A percentile compares a stretch with the other conserved stretches of the same genome.
Conservation (phyloP, 2,797 vertebrate species). For the Chaunax sp. region DNA sequence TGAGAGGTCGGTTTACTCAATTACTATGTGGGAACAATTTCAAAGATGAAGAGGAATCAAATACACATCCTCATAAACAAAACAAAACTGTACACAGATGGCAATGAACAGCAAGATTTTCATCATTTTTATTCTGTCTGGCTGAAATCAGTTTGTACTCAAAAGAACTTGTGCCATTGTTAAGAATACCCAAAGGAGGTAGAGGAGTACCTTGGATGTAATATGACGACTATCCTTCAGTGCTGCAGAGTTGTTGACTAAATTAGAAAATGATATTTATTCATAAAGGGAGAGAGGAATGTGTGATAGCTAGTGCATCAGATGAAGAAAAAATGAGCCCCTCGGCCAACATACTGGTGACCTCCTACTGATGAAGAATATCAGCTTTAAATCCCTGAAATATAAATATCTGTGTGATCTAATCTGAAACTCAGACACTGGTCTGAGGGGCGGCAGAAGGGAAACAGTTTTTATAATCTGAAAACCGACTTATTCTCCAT, state of each 20-base stretch:
- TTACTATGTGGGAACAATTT: slow-evolving; percentile 43
- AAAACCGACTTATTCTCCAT: slow-evolving; percentile 40
- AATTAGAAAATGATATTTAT: slow-evolving; percentile 67
- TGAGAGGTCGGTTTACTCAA: slow-evolving; percentile 32
- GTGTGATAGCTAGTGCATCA: slow-evolving; percentile 45
- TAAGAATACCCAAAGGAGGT: slow-evolving; percentile 44
- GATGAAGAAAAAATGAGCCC: slow-evolving; percentile 42
- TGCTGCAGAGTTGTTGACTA: slow-evolving; percentile 59
- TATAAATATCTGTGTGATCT: slow-evolving; percentile 70
- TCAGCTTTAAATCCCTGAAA: slow-evolving; percentile 58
- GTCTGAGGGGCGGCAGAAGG: slow-evolving; percentile 34
- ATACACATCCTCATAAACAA: slow-evolving; percentile 38
- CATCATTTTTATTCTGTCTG: slow-evolving; percentile 44
- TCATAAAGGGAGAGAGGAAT: slow-evolving; percentile 27
- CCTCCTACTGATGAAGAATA: slow-evolving; percentile 48
- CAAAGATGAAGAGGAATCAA: slow-evolving; percentile 38
- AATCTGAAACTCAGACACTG: slow-evolving; percentile 60
- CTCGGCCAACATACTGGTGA: slow-evolving; percentile 42
- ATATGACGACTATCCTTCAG: slow-evolving; percentile 50
- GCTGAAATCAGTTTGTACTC: slow-evolving; percentile 59
- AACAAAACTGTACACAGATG: slow-evolving; percentile 30
- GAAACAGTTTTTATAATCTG: slow-evolving; percentile 44
- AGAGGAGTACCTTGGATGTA: slow-evolving; percentile 68
- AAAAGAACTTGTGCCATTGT: slow-evolving; percentile 63
- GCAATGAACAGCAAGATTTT: slow-evolving; percentile 60